Evolutionary conservation across 2,888 invertebrate genomes (phyloP).

Genomic region (Drosophila parthenogenetica): DNA sequence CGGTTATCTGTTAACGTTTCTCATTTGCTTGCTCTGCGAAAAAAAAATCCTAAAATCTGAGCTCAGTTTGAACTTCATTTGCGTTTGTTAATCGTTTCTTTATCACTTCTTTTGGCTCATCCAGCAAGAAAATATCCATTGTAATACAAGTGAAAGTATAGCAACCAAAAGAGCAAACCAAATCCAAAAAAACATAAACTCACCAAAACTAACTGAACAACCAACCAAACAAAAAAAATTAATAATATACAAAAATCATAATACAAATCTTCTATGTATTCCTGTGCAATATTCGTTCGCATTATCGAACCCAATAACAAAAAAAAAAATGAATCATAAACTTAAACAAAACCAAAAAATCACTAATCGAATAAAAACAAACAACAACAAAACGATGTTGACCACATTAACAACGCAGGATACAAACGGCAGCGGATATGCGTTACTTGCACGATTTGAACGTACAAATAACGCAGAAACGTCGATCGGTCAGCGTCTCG

Average conservation of each 20-base stretch:
- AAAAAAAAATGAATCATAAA: conserved; percentile 22
- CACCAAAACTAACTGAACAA: conserved; percentile 59
- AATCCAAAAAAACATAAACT: conserved; percentile 35
- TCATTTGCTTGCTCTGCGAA: conserved; percentile 77
- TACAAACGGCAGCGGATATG: conserved; percentile 81
- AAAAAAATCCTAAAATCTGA: conserved; percentile 9
- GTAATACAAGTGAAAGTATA: conserved; percentile 82
- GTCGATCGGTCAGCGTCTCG: conserved; percentile 82
- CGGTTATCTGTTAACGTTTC: conserved; percentile 49
- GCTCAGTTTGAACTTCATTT: conserved; percentile 23
- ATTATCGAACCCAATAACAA: conserved; percentile 29
- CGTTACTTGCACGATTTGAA: conserved; percentile 86
- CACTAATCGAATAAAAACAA: conserved; percentile 29
- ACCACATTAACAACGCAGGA: conserved; percentile 50
- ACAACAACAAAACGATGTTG: conserved; percentile 36
- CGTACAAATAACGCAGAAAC: conserved; percentile 86
- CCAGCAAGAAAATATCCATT: conserved; percentile 82
- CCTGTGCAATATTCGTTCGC: conserved; percentile 56
- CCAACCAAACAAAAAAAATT: conserved; percentile 44
- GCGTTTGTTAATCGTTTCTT: conserved; percentile 63
- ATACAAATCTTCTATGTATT: conserved; percentile 77
- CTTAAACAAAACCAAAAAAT: conserved; percentile 19
- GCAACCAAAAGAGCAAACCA: conserved; percentile 74
- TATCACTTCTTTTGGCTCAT: conserved; percentile 65
- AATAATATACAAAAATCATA: conserved; percentile 62